phyloP scores from a whole-genome alignment of 2,113 vertebrate genomes.

The Microcebus jonahi region DNA sequence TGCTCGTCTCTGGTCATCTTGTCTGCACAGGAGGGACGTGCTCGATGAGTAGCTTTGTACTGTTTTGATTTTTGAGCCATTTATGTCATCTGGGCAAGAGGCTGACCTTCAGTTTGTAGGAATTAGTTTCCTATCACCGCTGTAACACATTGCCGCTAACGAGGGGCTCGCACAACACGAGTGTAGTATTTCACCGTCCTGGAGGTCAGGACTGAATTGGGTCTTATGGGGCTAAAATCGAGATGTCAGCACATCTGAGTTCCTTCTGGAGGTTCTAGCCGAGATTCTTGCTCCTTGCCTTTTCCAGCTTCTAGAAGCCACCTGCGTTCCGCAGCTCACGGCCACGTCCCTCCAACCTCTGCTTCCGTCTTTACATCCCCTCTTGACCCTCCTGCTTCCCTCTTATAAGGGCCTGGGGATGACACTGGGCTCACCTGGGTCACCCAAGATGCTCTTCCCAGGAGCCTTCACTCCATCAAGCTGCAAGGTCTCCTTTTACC shows the following conservation, averaged over 20 bases:
- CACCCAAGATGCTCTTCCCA: too few species aligned
- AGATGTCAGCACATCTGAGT: neutral
- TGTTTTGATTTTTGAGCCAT: neutral
- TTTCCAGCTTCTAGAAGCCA: neutral
- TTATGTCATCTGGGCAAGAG: neutral
- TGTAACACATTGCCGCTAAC: neutral
- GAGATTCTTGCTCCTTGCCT: neutral
- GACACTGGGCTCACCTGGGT: neutral
- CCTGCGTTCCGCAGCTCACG: neutral
- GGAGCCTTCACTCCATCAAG: neutral
- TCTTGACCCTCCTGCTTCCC: neutral
- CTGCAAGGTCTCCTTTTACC: neutral
- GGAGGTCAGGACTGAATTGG: neutral
- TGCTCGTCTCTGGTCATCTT: fast-evolving
- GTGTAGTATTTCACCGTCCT: neutral
- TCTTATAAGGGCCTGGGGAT: neutral
- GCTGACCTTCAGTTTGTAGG: neutral
- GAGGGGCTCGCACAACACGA: neutral
- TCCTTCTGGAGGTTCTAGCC: neutral
- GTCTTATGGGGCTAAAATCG: neutral
- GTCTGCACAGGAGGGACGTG: neutral
- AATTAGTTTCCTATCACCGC: neutral
- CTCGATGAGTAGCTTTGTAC: too few species aligned
- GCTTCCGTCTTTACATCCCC: fast-evolving
- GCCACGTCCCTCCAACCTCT: fast-evolving